Percentiles rank a stretch among this genome's conserved stretches.
Conservation (phyloP, 2,888 invertebrate species). For the Acleris emargana region DNA sequence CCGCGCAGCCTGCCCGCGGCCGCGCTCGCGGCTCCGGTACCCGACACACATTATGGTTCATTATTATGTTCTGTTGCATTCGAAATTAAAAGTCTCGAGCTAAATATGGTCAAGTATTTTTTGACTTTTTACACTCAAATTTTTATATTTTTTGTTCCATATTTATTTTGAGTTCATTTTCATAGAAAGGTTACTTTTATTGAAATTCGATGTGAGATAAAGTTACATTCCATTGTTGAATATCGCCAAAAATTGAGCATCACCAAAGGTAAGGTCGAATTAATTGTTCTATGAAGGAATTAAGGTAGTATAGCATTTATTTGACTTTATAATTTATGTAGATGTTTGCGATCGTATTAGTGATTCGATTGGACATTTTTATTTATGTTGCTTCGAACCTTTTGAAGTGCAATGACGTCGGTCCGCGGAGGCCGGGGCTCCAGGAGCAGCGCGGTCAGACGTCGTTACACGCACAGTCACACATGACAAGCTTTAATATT, state of each 20-base stretch:
- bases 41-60: conserved; percentile 58
- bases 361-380: conserved; percentile 40
- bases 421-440: conserved; percentile 40
- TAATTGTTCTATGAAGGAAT: conserved; percentile 67
- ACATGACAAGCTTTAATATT: conserved; percentile 60
- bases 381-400: conserved; percentile 56
- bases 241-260: conserved; percentile 69
- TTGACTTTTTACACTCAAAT: conserved; percentile 85
- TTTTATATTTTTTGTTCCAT: conserved; percentile 59
- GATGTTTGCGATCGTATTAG: conserved; percentile 44
- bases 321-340: conserved; percentile 70
- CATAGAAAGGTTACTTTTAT: conserved; percentile 58
- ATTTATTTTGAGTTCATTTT: conserved; percentile 68
- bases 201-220: conserved; percentile 66
- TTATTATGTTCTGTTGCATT: conserved; percentile 77
- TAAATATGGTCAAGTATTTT: conserved; percentile 84
- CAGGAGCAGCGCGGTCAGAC: conserved; percentile 23
- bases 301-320: conserved; percentile 85
- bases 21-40: conserved; percentile 56
- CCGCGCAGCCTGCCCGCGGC: conserved; percentile 44
- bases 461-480: conserved; percentile 42
- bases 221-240: conserved; percentile 77
- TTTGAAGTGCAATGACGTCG: conserved; percentile 50
- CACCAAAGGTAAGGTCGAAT: conserved; percentile 80
- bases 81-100: conserved; percentile 67